Evolutionary conservation across 92 coral and sea anemone genomes (phyloP).

Genomic region (Galaxea fascicularis): DNA sequence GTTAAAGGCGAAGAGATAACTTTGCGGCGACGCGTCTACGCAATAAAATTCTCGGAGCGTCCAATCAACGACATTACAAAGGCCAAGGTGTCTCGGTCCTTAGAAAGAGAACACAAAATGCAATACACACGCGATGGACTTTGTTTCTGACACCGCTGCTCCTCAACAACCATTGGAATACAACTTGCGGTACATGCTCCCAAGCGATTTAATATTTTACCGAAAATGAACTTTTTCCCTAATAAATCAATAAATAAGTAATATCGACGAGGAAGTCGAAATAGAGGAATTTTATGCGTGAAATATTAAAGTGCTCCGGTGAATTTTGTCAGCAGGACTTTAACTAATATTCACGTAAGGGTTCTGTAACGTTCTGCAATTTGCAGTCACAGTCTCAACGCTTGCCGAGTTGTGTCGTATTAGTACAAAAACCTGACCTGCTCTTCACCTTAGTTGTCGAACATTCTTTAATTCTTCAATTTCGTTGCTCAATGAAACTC

Average conservation of each 20-base stretch:
- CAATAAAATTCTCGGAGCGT: constrained; percentile 32
- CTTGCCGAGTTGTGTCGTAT: neutral
- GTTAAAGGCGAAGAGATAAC: constrained; percentile 43
- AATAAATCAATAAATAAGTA: neutral
- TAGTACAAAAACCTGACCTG: neutral
- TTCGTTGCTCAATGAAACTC: neutral
- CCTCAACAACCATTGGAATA: constrained; percentile 1
- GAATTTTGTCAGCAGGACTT: neutral
- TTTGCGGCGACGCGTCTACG: constrained; percentile 49
- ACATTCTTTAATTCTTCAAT: neutral
- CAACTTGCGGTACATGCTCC: neutral
- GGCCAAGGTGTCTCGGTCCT: constrained; percentile 55
- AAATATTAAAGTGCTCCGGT: constrained; percentile 13
- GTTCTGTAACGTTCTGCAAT: neutral
- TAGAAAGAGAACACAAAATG: constrained; percentile 15
- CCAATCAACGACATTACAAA: constrained; percentile 21
- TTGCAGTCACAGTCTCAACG: constrained; percentile 1
- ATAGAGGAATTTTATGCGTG: neutral
- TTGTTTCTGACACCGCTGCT: neutral
- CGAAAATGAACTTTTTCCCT: neutral
- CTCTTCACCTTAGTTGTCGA: neutral
- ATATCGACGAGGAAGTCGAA: neutral
- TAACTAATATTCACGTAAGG: neutral
- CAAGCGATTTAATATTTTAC: neutral
- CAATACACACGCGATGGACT: constrained; percentile 24